These are phyloP conservation scores for Betta splendens DNA, from an alignment of 2,797 vertebrate species.

Conservation along the genomic window DNA sequence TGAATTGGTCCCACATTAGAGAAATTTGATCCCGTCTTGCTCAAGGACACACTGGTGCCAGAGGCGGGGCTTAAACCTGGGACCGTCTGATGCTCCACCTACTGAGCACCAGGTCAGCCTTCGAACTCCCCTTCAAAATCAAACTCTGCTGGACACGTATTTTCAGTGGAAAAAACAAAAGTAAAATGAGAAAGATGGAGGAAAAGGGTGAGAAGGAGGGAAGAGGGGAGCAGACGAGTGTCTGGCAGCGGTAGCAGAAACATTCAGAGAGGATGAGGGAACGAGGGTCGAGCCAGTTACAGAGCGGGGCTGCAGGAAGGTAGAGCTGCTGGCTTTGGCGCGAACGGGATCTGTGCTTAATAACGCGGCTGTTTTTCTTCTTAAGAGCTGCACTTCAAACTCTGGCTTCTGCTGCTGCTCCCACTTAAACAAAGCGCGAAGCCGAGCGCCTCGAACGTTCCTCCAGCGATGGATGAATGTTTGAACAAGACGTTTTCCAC, in stretches of 20 bases:
- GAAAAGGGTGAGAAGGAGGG: not conserved
- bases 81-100: too few relatives aligned
- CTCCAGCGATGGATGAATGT: constrained; percentile 16
- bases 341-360: constrained; percentile 54
- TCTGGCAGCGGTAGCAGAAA: constrained; percentile 31
- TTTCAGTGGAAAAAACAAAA: not conserved
- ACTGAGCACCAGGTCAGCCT: too few relatives aligned
- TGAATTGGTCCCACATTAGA: too few relatives aligned
- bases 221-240: not conserved
- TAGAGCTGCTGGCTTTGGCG: constrained; percentile 52
- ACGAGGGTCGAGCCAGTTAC: constrained; percentile 15
- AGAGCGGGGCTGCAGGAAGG: constrained; percentile 41
- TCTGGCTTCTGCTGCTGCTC: constrained; percentile 46
- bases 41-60: too few relatives aligned
- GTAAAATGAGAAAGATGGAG: not conserved
- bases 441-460: constrained; percentile 20
- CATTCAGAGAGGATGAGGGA: constrained; percentile 45
- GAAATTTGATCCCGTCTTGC: too few relatives aligned
- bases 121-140: too few relatives aligned
- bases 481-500: constrained; percentile 23
- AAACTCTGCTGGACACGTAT: too few relatives aligned
- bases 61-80: too few relatives aligned
- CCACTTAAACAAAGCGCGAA: constrained; percentile 53
- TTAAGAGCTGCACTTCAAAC: constrained; percentile 60
- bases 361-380: constrained; percentile 68